phyloP scores from a whole-genome alignment of 2,113 vertebrate genomes.

The Pica pica region DNA sequence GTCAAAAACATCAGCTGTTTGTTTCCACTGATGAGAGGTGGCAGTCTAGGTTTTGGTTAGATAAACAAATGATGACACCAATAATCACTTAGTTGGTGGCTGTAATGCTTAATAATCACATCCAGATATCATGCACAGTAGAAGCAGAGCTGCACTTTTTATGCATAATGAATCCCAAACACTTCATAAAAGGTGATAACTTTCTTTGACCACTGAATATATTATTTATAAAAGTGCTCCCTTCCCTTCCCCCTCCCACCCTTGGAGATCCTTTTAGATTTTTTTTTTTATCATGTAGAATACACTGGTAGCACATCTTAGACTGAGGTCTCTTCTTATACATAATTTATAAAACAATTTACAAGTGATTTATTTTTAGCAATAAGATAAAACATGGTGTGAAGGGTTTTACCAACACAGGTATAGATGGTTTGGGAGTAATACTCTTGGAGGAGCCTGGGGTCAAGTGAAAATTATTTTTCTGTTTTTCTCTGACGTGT shows the following conservation, averaged over 20 bases:
- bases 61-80: conserved; percentile 67
- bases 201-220: conserved; percentile 77
- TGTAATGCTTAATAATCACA: conserved; percentile 36
- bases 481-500: not conserved
- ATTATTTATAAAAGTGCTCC: conserved; percentile 72
- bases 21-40: conserved; percentile 68
- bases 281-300: conserved; percentile 40
- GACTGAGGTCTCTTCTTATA: conserved; percentile 70
- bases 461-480: conserved; percentile 43
- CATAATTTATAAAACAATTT: conserved; percentile 83
- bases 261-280: conserved; percentile 15
- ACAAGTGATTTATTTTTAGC: conserved; percentile 79
- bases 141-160: conserved; percentile 33
- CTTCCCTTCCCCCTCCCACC: conserved; percentile 47
- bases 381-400: conserved; percentile 67
- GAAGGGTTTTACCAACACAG: conserved; percentile 62
- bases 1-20: conserved; percentile 67
- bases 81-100: conserved; percentile 64
- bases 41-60: conserved; percentile 66
- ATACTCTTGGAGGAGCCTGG: not conserved
- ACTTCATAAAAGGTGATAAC: conserved; percentile 78
- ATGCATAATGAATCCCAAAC: conserved; percentile 72
- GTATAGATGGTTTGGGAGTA: not conserved
- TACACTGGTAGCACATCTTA: conserved; percentile 63
- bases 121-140: not conserved